Base-by-base conservation (phyloP, 2,113 vertebrate species). In the Alouatta palliata region DNA sequence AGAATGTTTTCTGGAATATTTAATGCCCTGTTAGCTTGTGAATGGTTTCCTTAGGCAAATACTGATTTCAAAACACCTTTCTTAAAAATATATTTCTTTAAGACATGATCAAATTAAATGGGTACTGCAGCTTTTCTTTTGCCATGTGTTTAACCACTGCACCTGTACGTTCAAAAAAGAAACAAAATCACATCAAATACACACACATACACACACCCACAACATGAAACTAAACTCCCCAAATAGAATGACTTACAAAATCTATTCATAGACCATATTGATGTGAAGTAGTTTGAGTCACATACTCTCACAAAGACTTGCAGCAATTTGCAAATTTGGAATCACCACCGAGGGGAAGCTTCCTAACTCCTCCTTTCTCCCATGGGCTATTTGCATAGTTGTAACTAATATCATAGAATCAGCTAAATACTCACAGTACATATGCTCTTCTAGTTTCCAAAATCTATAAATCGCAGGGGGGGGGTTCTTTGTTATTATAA, bases 1-100 rank as follows among this genome's bases (percentile, higher is more conserved):
- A 97, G 94, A 92, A 92, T 92, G 80, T 93, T 89, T 96, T 84
- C 92, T 81, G 87, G 87, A 96, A 94, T 94, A 85, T 91, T 75
- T 87, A 92, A 95, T 90, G 47, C 35, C 4, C 1, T 45, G n/a
- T 61, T 77, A 47, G 40, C 54, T 96, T 75, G 61, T 68, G 83
- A 71, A 77, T 92, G 87, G 30, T 45, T 95, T 97, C 73, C 68
- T 87, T 61, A 19, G 47, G 71, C n/a, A 91, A 91, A 88, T 52
- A 84, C 40, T 80, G 79, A 87, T 40, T 92, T 94, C 32, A 23
- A 79, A 66, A 80, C 23, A 13, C 2, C 8, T 40, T 81, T 68
- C 73, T 87, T 66, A 95, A 85, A 91, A 32, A 56, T 54, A 43
- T 27, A 37, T 43, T 43, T 94, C n/a, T 79, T 91, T 92, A 87